A percentile compares a stretch with the other conserved stretches of the same genome.
phyloP scores from a whole-genome alignment of 2,797 vertebrate species.

The Amblyopsis hoosieri region DNA sequence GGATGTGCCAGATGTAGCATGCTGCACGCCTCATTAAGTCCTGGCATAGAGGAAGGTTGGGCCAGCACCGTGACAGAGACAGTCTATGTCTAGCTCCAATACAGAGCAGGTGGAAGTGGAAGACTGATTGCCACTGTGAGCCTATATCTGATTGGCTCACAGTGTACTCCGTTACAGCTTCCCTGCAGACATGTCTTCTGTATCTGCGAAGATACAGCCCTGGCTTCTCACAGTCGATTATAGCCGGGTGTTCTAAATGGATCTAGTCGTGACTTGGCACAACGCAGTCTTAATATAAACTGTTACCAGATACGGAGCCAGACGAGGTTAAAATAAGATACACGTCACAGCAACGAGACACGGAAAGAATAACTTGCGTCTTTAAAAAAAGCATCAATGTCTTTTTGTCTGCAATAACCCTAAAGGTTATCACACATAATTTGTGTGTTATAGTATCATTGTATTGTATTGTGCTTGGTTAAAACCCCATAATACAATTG shows the following conservation, averaged over 20 bases:
- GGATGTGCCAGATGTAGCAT: slow-evolving; percentile 43
- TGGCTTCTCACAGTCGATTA: background rate
- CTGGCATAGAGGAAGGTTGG: slow-evolving; percentile 34
- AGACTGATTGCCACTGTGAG: slow-evolving; percentile 23
- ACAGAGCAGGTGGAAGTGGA: slow-evolving; percentile 34
- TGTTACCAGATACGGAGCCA: background rate
- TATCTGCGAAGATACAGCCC: background rate
- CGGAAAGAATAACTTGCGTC: no score
- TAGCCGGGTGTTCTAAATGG: background rate
- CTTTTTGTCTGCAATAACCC: no score
- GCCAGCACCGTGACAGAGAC: slow-evolving; percentile 24
- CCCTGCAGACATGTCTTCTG: slow-evolving; percentile 8
- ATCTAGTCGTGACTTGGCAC: slow-evolving; percentile 16
- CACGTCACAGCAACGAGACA: background rate
- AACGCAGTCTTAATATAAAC: background rate
- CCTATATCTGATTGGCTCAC: slow-evolving; percentile 24
- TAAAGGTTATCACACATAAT: no score
- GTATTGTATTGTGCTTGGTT: no score
- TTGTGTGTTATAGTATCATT: no score
- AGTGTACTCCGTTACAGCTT: slow-evolving; percentile 23
- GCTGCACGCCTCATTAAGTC: slow-evolving; percentile 41
- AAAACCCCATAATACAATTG: no score
- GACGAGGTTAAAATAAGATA: background rate
- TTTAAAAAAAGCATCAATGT: no score
- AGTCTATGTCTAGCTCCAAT: slow-evolving; percentile 32